Conservation (phyloP, 2,113 vertebrate species). For the Ivindomyrus marchei region DNA sequence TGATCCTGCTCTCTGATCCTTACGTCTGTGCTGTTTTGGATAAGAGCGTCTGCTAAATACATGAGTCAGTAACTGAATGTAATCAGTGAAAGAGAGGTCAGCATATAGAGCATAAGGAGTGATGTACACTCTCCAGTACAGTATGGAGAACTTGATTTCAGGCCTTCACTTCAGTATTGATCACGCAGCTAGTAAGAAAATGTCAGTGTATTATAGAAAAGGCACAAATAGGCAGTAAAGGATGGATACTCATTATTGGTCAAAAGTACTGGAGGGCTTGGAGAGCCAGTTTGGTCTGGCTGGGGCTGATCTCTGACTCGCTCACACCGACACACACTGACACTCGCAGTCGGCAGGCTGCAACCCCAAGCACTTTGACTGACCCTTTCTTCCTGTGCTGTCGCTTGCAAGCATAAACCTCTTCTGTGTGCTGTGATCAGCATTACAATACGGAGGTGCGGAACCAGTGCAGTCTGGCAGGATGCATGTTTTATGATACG, state of each 20-base stretch:
- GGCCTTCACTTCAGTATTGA: background rate
- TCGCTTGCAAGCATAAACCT: background rate
- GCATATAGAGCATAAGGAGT: background rate
- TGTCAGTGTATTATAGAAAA: background rate
- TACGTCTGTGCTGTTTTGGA: background rate
- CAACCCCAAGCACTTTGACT: background rate
- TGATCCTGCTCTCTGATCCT: background rate
- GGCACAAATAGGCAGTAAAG: background rate
- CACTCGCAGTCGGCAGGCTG: constrained; percentile 11
- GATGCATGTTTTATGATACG: background rate
- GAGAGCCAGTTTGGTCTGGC: background rate
- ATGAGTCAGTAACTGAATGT: background rate
- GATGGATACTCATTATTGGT: background rate
- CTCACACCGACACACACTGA: background rate
- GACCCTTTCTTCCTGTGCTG: background rate
- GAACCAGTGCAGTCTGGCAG: background rate
- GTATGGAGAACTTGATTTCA: background rate
- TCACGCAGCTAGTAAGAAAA: background rate
- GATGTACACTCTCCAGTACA: background rate
- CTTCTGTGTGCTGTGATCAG: background rate
- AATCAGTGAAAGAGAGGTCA: background rate
- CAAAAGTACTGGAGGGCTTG: background rate
- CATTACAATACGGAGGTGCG: background rate
- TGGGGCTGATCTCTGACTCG: background rate
- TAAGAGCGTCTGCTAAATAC: background rate